Evolutionary conservation across 2,113 vertebrate species (phyloP).

Genomic region (Orthonyx spaldingii): DNA sequence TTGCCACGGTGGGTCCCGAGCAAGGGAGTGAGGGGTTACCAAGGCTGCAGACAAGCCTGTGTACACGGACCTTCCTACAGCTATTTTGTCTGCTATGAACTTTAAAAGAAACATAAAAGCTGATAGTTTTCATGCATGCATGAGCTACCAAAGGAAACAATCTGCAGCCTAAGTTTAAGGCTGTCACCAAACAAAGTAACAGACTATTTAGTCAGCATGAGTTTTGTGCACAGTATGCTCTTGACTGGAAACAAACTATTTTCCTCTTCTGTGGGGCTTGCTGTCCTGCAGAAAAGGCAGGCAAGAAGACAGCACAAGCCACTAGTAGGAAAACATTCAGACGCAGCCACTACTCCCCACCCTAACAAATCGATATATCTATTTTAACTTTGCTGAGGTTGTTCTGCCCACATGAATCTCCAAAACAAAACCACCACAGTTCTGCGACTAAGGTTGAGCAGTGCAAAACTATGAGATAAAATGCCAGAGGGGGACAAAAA

Average conservation of each 20-base stretch:
- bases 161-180: background rate
- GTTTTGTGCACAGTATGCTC: background rate
- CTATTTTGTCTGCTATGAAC: background rate
- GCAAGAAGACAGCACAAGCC: background rate
- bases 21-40: rapidly evolving
- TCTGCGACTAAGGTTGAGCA: background rate
- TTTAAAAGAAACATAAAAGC: background rate
- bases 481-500: background rate
- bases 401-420: background rate
- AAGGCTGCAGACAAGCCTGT: background rate
- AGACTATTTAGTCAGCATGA: background rate
- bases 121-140: background rate
- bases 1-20: background rate
- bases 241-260: background rate
- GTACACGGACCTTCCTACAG: background rate
- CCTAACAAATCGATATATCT: background rate
- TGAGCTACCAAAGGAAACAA: background rate
- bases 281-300: background rate
- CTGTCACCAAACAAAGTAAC: background rate
- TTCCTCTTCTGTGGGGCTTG: background rate
- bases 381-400: background rate
- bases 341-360: background rate
- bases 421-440: background rate
- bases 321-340: background rate
- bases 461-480: background rate